A percentile compares a stretch with the other conserved stretches of the same genome.
Conservation (phyloP, 2,797 vertebrate species). For the Sebastes minor region DNA sequence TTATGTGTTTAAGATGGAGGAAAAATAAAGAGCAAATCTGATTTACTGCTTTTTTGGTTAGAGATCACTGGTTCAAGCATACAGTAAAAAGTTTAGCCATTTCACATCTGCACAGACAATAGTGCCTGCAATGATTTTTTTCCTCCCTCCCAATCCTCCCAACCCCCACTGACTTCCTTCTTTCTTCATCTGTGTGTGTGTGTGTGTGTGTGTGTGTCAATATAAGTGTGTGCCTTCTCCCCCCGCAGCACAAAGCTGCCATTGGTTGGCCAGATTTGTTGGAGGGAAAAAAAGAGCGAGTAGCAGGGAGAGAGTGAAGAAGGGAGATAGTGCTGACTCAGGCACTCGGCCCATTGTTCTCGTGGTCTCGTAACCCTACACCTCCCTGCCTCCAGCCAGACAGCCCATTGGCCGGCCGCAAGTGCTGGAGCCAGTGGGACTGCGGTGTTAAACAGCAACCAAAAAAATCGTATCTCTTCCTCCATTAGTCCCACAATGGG, state of each 20-base stretch:
- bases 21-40: not conserved
- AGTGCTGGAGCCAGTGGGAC: constrained; percentile 75
- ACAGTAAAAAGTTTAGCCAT: constrained; percentile 7
- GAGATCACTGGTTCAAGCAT: not conserved
- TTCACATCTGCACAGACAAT: constrained; percentile 69
- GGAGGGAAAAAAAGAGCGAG: constrained; percentile 68
- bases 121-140: constrained; percentile 29
- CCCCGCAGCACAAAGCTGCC: constrained; percentile 52
- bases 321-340: constrained; percentile 80
- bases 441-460: constrained; percentile 71
- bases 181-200: constrained; percentile 21
- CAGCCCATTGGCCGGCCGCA: constrained; percentile 65
- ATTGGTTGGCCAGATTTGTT: constrained; percentile 70
- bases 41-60: not conserved
- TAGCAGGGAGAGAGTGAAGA: constrained; percentile 49
- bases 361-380: constrained; percentile 72
- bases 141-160: constrained; percentile 39
- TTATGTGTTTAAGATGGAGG: no score
- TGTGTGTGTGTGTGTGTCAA: not conserved
- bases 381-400: constrained; percentile 67
- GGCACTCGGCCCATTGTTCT: constrained; percentile 79
- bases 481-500: constrained; percentile 74
- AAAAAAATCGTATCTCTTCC: constrained; percentile 72
- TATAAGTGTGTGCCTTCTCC: constrained; percentile 54
- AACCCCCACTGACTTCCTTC: constrained; percentile 73